These are phyloP conservation scores for Periophthalmus magnuspinnatus DNA, from an alignment of 2,797 vertebrate genomes.

Conservation along the genomic window DNA sequence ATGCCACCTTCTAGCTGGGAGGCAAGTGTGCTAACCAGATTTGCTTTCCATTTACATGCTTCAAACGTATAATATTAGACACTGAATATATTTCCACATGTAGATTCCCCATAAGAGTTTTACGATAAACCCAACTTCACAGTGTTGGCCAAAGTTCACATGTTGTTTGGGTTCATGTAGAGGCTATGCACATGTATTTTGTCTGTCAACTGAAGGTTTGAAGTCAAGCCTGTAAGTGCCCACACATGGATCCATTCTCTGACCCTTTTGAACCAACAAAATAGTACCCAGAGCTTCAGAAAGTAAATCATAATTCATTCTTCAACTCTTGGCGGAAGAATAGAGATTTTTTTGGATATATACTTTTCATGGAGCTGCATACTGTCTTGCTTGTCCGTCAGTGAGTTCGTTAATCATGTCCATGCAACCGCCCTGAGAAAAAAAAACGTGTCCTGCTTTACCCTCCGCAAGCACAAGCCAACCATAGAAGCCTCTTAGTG, in stretches of 20 bases:
- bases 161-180: neutral
- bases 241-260: conserved; percentile 32
- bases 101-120: neutral
- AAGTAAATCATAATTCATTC: conserved; percentile 43
- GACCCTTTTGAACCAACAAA: conserved; percentile 52
- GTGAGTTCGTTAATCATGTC: conserved; percentile 40
- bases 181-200: conserved; percentile 9
- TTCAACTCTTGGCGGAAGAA: conserved; percentile 38
- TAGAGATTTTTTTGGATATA: conserved; percentile 34
- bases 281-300: conserved; percentile 21
- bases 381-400: conserved; percentile 31
- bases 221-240: conserved; percentile 32
- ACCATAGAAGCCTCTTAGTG: conserved; percentile 29
- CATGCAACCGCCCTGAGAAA: conserved; percentile 26
- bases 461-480: conserved; percentile 27
- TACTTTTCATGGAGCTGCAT: conserved; percentile 34
- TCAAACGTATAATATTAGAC: neutral
- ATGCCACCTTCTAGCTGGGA: neutral
- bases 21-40: neutral
- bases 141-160: neutral
- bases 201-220: conserved; percentile 5
- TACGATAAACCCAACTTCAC: neutral
- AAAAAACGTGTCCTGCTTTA: conserved; percentile 31
- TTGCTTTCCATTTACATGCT: neutral
- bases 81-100: neutral